A percentile compares a stretch with the other conserved stretches of the same genome.
Evolutionary conservation across 2,113 vertebrate genomes (phyloP).

Genomic region (Laterallus jamaicensis): DNA sequence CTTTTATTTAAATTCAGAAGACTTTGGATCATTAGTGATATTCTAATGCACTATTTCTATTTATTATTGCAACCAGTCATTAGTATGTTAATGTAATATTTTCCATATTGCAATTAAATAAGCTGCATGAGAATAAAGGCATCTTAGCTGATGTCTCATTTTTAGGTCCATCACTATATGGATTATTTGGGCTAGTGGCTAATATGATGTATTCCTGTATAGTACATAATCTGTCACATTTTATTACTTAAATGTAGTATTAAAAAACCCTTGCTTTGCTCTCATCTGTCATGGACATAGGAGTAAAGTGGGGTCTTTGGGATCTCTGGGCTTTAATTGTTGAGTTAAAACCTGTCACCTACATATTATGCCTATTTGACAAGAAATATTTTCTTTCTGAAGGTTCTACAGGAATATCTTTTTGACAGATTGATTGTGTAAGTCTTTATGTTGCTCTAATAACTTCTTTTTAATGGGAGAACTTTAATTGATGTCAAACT

Average conservation of each 20-base stretch:
- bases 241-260: neutral
- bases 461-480: slow-evolving; percentile 31
- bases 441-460: neutral
- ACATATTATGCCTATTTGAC: neutral
- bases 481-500: slow-evolving; percentile 12
- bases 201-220: neutral
- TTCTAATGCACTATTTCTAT: neutral
- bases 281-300: neutral
- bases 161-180: neutral
- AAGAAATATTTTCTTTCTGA: neutral
- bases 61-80: neutral
- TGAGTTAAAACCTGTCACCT: neutral
- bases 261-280: neutral
- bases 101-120: neutral
- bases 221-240: neutral
- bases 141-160: neutral
- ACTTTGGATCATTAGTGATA: neutral
- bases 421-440: slow-evolving; percentile 52
- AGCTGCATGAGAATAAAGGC: neutral
- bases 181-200: neutral
- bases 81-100: neutral
- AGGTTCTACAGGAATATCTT: neutral
- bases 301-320: neutral
- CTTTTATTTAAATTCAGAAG: neutral
- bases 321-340: neutral